These are phyloP conservation scores for Eupithecia exiguata DNA, from an alignment of 2,888 invertebrate species.

Conservation along the genomic window DNA sequence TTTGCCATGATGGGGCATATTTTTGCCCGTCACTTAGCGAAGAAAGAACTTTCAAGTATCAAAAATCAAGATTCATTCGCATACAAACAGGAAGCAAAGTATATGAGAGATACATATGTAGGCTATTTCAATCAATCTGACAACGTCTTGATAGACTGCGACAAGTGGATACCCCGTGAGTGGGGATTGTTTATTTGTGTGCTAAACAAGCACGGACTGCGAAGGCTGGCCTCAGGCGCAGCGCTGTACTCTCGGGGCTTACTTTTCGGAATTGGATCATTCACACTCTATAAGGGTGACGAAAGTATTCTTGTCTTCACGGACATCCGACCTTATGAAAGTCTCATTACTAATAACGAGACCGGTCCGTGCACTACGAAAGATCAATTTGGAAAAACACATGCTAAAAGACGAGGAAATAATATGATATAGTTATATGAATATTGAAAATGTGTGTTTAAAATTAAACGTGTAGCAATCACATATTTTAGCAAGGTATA, in stretches of 20 bases:
- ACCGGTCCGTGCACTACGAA: neutral
- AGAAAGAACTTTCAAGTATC: neutral
- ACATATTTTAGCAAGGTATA: no score
- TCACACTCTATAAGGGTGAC: slow-evolving; percentile 1
- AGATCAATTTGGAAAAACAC: neutral
- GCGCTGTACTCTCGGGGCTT: slow-evolving; percentile 7
- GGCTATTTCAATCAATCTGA: neutral
- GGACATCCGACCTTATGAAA: neutral
- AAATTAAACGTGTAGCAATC: no score
- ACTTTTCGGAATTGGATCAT: slow-evolving; percentile 6
- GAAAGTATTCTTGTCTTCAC: neutral
- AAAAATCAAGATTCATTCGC: fast-evolving
- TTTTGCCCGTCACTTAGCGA: neutral
- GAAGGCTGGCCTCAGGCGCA: slow-evolving; percentile 7
- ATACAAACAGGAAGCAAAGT: neutral
- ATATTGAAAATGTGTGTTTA: no score
- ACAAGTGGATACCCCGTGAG: slow-evolving; percentile 6
- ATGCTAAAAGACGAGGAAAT: no score
- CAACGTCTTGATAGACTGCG: neutral
- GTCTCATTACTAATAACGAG: neutral
- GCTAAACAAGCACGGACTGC: neutral
- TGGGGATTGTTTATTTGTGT: slow-evolving; percentile 8
- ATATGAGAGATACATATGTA: neutral
- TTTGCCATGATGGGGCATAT: slow-evolving; percentile 14
- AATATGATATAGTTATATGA: no score